Evolutionary conservation across 2,888 invertebrate species (phyloP).

Genomic region (Mayetiola destructor): DNA sequence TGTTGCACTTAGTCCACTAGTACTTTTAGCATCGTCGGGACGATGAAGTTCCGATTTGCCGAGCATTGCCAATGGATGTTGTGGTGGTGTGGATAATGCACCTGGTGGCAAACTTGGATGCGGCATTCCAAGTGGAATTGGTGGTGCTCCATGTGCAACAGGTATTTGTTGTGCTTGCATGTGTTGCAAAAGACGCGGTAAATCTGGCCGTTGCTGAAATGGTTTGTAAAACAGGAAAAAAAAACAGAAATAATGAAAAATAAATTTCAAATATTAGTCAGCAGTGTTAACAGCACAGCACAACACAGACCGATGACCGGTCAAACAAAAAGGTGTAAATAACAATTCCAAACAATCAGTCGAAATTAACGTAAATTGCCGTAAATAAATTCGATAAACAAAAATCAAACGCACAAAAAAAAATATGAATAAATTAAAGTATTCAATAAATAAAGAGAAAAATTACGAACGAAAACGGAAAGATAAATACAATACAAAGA

Average conservation of each 20-base stretch:
- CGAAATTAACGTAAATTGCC: background rate
- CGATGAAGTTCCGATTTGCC: conserved; percentile 66
- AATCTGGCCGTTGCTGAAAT: conserved; percentile 69
- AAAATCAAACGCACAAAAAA: too few species aligned
- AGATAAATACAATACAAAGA: too few species aligned
- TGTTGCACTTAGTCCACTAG: conserved; percentile 41
- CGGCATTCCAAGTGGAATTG: conserved; percentile 50
- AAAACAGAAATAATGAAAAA: conserved; percentile 14
- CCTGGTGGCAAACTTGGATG: conserved; percentile 43
- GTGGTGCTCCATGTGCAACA: conserved; percentile 49
- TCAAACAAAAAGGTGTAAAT: too few species aligned
- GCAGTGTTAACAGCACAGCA: too few species aligned
- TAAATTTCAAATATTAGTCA: too few species aligned
- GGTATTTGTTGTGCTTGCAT: conserved; percentile 83
- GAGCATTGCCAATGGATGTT: conserved; percentile 62
- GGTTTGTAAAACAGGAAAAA: conserved; percentile 28
- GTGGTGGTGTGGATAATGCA: conserved; percentile 47
- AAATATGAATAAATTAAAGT: too few species aligned
- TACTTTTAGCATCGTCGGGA: conserved; percentile 58
- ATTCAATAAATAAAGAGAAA: too few species aligned
- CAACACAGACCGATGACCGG: too few species aligned
- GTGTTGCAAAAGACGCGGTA: conserved; percentile 73
- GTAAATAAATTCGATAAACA: too few species aligned
- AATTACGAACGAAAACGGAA: too few species aligned
- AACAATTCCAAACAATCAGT: background rate